phyloP scores from a whole-genome alignment of 2,888 invertebrate species.

The Caenorhabditis panamensis region DNA sequence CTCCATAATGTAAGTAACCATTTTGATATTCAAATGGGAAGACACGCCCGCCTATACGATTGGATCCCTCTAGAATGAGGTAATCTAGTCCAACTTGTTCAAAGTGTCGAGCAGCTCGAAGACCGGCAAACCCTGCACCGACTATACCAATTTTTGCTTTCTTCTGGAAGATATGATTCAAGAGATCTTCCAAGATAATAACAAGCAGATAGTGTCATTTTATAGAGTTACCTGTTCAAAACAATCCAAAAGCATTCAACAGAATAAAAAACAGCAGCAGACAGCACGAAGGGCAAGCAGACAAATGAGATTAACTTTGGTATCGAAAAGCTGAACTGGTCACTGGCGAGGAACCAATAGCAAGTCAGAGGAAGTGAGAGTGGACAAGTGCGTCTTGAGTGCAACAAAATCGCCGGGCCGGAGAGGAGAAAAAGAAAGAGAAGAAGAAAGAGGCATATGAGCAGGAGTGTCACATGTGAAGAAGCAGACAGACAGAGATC shows the following conservation, averaged over 20 bases:
- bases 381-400: neutral
- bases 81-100: constrained; percentile 57
- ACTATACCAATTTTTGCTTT: constrained; percentile 46
- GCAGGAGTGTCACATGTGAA: neutral
- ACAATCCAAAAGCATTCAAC: constrained; percentile 10
- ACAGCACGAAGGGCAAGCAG: neutral
- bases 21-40: constrained; percentile 69
- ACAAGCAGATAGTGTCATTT: too few relatives aligned
- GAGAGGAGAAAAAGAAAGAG: neutral
- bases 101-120: constrained; percentile 60
- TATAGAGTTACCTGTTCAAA: neutral
- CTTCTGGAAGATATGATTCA: constrained; percentile 6
- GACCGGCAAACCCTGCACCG: constrained; percentile 67
- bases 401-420: constrained; percentile 2
- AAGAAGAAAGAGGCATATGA: neutral
- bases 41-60: constrained; percentile 75
- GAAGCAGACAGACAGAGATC: constrained; percentile 15
- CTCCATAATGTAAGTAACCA: constrained; percentile 76
- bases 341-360: neutral
- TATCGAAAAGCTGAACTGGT: neutral
- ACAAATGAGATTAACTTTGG: neutral
- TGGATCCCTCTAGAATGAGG: constrained; percentile 70
- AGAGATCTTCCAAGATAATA: too few relatives aligned
- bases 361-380: neutral
- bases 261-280: neutral